Evolutionary conservation across 1,140 invertebrate genomes (phyloP).

Genomic region (Drepana arcuata): DNA sequence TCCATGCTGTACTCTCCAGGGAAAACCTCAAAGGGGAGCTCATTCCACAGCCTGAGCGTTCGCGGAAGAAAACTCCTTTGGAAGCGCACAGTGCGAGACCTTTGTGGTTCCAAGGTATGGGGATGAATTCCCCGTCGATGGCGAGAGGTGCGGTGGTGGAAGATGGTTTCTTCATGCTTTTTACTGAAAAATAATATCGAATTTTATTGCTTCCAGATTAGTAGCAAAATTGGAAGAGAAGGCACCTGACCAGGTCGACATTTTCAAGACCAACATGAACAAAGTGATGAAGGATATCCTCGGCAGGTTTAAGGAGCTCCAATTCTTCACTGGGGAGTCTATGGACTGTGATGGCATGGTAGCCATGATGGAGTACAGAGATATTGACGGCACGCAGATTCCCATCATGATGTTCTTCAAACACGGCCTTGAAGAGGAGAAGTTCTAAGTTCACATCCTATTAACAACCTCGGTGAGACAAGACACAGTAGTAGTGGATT

Average conservation of each 20-base stretch:
- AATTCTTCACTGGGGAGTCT: constrained; percentile 96
- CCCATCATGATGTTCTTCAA: constrained; percentile 97
- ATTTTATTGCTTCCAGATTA: constrained; percentile 74
- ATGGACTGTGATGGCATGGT: constrained; percentile 96
- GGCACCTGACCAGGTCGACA: constrained; percentile 85
- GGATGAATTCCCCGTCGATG: too few relatives aligned
- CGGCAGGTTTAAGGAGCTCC: constrained; percentile 91
- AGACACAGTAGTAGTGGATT: too few relatives aligned
- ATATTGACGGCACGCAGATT: constrained; percentile 84
- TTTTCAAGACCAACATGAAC: constrained; percentile 94
- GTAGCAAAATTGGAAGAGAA: constrained; percentile 86
- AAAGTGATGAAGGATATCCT: constrained; percentile 96
- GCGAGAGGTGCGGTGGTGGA: too few relatives aligned
- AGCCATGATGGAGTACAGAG: constrained; percentile 94
- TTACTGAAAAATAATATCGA: neutral
- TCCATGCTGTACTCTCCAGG: too few relatives aligned
- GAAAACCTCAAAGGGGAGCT: too few relatives aligned
- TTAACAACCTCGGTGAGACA: too few relatives aligned
- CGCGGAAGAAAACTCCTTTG: too few relatives aligned
- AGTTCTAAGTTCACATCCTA: constrained; percentile 86
- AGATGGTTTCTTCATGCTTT: neutral
- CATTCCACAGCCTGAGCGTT: too few relatives aligned
- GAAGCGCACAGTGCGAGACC: too few relatives aligned
- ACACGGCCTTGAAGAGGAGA: constrained; percentile 95
- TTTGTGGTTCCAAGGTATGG: too few relatives aligned